Percentiles rank a stretch among this genome's conserved stretches.
These are phyloP conservation scores for Trachelus stipa DNA, from an alignment of 2,888 invertebrate species.

Conservation along the genomic window DNA sequence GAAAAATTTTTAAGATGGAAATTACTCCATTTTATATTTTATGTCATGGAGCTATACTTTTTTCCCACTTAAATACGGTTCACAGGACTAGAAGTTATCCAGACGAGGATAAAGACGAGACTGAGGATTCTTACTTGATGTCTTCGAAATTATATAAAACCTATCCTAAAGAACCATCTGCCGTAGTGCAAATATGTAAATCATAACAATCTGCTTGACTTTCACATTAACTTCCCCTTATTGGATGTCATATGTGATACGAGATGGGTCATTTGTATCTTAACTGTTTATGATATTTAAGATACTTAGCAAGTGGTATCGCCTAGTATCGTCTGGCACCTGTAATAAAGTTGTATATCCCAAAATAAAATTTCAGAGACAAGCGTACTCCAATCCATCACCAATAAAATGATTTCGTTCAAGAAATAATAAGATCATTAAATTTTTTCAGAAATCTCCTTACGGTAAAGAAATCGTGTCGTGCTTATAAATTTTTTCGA, in stretches of 20 bases:
- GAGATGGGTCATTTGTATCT: neutral
- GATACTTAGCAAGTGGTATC: neutral
- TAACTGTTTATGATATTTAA: neutral
- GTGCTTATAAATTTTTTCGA: neutral
- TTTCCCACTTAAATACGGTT: neutral
- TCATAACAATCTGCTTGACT: neutral
- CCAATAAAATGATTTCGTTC: too few relatives aligned
- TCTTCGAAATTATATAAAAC: neutral
- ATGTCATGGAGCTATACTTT: neutral
- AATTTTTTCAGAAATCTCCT: neutral
- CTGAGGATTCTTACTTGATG: neutral
- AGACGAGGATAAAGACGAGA: neutral
- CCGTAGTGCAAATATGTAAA: neutral
- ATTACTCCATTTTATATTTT: neutral
- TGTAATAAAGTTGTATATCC: neutral
- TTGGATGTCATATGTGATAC: neutral
- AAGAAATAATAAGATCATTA: neutral
- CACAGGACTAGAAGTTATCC: neutral
- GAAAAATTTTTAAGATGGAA: neutral
- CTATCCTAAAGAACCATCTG: neutral
- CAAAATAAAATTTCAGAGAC: too few relatives aligned
- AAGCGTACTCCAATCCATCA: too few relatives aligned
- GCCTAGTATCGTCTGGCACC: too few relatives aligned
- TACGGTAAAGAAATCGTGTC: neutral
- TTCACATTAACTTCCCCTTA: neutral